These are phyloP conservation scores for Pseudopodoces humilis DNA, from an alignment of 2,113 vertebrate species.

Conservation along the genomic window DNA sequence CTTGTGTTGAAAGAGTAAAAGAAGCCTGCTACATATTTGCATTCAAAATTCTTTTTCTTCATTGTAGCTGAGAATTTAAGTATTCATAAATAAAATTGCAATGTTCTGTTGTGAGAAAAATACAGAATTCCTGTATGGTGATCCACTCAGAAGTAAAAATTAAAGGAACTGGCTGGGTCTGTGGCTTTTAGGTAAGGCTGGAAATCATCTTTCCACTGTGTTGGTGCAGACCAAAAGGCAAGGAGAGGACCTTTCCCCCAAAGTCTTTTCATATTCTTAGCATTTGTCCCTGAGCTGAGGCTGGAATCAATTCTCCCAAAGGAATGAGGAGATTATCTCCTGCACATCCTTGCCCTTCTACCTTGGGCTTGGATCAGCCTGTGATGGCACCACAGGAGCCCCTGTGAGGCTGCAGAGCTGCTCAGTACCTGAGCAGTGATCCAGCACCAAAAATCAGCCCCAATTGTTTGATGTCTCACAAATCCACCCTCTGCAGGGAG, in stretches of 20 bases:
- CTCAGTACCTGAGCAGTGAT: background rate
- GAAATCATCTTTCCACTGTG: background rate
- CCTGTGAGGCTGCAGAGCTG: background rate
- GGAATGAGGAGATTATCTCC: background rate
- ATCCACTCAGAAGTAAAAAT: background rate
- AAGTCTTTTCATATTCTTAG: background rate
- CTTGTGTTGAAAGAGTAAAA: background rate
- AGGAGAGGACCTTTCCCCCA: background rate
- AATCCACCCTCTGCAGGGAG: background rate
- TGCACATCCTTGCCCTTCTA: background rate
- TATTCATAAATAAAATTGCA: background rate
- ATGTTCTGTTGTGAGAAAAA: background rate
- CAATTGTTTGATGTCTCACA: background rate
- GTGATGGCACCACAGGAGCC: background rate
- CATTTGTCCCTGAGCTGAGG: background rate
- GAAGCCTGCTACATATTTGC: fast-evolving
- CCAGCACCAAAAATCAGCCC: background rate
- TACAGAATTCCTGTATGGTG: background rate
- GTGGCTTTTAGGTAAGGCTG: background rate
- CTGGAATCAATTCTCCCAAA: background rate
- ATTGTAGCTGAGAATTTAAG: background rate
- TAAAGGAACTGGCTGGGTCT: background rate
- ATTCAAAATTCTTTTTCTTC: background rate
- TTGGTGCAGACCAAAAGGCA: fast-evolving
- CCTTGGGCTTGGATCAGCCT: background rate